These are phyloP conservation scores for Dendrocincla tyrannina DNA, from an alignment of 2,797 vertebrate species.

Conservation along the genomic window DNA sequence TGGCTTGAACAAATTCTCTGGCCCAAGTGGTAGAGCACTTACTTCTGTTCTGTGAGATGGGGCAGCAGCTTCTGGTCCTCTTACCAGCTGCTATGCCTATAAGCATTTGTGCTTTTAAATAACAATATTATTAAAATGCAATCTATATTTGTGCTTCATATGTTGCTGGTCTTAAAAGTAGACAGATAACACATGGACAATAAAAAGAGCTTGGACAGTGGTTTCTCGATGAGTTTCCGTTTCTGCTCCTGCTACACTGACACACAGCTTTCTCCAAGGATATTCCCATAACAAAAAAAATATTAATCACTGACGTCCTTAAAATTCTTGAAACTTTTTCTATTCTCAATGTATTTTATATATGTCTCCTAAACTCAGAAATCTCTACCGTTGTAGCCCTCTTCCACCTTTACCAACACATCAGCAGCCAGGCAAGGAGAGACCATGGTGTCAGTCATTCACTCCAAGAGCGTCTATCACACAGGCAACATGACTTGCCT, in stretches of 20 bases:
- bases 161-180: not conserved
- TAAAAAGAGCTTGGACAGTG: not conserved
- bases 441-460: not conserved
- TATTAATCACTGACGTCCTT: not conserved
- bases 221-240: not conserved
- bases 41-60: not conserved
- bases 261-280: not conserved
- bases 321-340: not conserved
- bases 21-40: not conserved
- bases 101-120: not conserved
- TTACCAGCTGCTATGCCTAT: not conserved
- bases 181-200: not conserved
- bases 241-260: not conserved
- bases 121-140: not conserved
- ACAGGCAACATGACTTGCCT: rapidly evolving
- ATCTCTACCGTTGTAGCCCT: not conserved
- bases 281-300: not conserved
- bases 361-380: not conserved
- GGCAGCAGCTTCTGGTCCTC: not conserved
- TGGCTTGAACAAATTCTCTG: not conserved
- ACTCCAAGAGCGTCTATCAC: not conserved
- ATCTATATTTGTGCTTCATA: not conserved
- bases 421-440: not conserved
- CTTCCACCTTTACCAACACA: not conserved
- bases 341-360: not conserved